A percentile compares a stretch with the other conserved stretches of the same genome.
These are phyloP conservation scores for Sesia bembeciformis DNA, from an alignment of 2,888 invertebrate species.

Conservation along the genomic window DNA sequence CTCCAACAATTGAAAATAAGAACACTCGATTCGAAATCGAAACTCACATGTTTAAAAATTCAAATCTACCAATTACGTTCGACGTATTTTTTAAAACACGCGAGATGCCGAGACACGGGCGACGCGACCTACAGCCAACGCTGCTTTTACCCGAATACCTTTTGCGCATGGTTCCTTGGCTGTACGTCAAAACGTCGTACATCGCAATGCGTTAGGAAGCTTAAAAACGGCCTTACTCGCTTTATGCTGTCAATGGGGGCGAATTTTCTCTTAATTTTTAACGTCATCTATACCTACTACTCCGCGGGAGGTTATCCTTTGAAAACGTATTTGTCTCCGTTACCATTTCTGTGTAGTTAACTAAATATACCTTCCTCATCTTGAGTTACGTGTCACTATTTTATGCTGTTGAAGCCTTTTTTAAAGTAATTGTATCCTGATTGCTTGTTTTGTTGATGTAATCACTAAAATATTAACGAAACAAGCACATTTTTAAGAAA, in stretches of 20 bases:
- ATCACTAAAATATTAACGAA: too few species aligned
- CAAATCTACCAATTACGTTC: neutral
- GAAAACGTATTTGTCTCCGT: too few species aligned
- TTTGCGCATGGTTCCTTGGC: conserved; percentile 58
- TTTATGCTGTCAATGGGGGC: conserved; percentile 1
- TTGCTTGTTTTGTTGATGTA: too few species aligned
- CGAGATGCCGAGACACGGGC: conserved; percentile 10
- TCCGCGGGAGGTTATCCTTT: too few species aligned
- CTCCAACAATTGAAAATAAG: neutral
- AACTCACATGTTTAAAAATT: neutral
- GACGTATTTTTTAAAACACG: conserved; percentile 8
- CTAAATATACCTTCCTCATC: too few species aligned
- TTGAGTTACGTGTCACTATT: too few species aligned
- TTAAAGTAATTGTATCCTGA: too few species aligned
- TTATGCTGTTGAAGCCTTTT: too few species aligned
- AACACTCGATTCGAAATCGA: neutral
- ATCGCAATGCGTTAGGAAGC: conserved; percentile 66
- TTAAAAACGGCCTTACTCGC: conserved; percentile 37
- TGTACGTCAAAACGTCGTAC: conserved; percentile 51
- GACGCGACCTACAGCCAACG: conserved; percentile 15
- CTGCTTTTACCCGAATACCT: conserved; percentile 44
- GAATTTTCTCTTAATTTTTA: neutral
- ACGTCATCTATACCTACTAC: too few species aligned
- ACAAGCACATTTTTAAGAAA: too few species aligned
- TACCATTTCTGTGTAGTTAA: too few species aligned